phyloP scores from a whole-genome alignment of 2,888 invertebrate genomes.

The Lydus trimaculatus region DNA sequence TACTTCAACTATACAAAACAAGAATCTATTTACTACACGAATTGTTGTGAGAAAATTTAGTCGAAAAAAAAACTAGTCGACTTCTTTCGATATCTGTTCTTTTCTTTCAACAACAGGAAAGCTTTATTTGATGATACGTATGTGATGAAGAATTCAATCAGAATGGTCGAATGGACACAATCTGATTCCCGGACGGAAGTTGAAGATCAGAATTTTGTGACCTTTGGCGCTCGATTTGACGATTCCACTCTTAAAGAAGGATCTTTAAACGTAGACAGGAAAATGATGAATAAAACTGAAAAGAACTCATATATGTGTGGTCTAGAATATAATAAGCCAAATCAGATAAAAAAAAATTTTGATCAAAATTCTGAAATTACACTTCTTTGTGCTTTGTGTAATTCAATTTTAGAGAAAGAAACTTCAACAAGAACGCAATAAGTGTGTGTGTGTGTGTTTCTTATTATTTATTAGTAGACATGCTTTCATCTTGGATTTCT shows the following conservation, averaged over 20 bases:
- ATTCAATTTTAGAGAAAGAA: background rate
- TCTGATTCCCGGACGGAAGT: slow-evolving; percentile 45
- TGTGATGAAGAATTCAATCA: slow-evolving; percentile 48
- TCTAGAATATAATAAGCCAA: slow-evolving; percentile 55
- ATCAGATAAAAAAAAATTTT: background rate
- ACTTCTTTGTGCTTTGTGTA: background rate
- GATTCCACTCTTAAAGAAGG: slow-evolving; percentile 52
- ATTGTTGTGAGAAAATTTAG: background rate
- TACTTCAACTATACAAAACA: slow-evolving; percentile 27
- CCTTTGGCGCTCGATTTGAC: slow-evolving; percentile 55
- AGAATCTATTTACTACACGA: slow-evolving; percentile 26
- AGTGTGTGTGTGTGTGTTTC: background rate
- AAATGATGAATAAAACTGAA: slow-evolving; percentile 53
- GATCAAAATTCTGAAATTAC: background rate
- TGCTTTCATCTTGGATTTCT: background rate
- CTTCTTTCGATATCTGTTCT: background rate
- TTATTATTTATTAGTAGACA: background rate
- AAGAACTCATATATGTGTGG: slow-evolving; percentile 52
- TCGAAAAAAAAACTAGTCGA: too few species aligned
- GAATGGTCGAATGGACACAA: slow-evolving; percentile 44
- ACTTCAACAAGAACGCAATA: background rate
- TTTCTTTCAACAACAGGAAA: slow-evolving; percentile 12
- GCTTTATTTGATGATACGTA: slow-evolving; percentile 34
- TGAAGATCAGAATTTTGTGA: slow-evolving; percentile 55
- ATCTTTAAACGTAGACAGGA: slow-evolving; percentile 38